These are phyloP conservation scores for Ginglymostoma cirratum DNA, from an alignment of 2,113 vertebrate genomes.

Conservation along the genomic window DNA sequence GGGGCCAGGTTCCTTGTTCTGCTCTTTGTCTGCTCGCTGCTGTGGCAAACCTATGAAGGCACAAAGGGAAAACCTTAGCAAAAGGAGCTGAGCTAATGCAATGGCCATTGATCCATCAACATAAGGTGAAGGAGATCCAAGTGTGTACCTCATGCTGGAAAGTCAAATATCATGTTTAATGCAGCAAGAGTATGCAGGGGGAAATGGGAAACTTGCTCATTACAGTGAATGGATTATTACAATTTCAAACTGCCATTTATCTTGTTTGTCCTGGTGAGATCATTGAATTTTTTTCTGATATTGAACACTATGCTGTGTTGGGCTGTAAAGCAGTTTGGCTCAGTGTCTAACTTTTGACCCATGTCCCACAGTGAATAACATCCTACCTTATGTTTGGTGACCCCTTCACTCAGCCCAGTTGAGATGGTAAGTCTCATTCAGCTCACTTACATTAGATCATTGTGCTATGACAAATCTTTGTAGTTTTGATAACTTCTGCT, in stretches of 20 bases:
- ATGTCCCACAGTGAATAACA: neutral
- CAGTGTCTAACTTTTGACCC: neutral
- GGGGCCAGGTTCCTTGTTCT: neutral
- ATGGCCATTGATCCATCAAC: neutral
- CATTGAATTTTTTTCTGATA: neutral
- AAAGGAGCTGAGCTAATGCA: neutral
- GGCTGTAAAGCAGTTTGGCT: neutral
- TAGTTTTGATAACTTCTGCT: neutral
- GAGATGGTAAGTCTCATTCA: neutral
- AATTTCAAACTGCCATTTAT: neutral
- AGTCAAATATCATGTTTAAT: neutral
- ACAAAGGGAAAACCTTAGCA: neutral
- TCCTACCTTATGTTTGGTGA: neutral
- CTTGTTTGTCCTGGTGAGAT: neutral
- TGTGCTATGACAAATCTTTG: neutral
- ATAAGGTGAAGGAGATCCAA: neutral
- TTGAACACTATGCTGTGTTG: neutral
- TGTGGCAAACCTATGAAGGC: neutral
- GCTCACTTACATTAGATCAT: neutral
- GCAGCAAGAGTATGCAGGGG: neutral
- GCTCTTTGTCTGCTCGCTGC: neutral
- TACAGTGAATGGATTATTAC: neutral
- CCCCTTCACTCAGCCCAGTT: neutral
- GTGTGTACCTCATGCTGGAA: neutral
- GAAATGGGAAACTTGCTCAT: neutral